phyloP scores from a whole-genome alignment of 2,797 vertebrate species.

The Chrysocyon brachyurus region DNA sequence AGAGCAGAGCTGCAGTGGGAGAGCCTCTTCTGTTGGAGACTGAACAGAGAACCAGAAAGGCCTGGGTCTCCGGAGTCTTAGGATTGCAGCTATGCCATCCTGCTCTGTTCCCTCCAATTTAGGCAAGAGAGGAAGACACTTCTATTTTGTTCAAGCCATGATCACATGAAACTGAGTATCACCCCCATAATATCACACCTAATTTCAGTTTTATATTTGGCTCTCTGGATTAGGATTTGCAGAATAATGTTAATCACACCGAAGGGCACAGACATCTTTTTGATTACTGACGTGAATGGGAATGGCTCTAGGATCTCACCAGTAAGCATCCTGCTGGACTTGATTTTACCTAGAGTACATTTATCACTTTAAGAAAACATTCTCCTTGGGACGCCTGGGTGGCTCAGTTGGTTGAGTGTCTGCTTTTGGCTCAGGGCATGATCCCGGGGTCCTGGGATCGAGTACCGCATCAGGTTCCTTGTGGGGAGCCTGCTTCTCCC shows the following conservation, averaged over 20 bases:
- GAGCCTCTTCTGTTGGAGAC: not conserved
- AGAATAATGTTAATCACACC: not conserved
- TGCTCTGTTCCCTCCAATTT: not conserved
- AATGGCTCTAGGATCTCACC: not conserved
- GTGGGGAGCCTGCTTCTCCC: too few species aligned
- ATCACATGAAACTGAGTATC: not conserved
- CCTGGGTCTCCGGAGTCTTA: not conserved
- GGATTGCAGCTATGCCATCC: not conserved
- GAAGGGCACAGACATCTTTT: not conserved
- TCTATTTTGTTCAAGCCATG: not conserved
- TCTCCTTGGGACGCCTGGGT: too few species aligned
- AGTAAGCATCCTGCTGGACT: not conserved
- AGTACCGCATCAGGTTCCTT: too few species aligned
- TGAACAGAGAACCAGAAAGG: not conserved
- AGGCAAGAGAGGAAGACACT: not conserved
- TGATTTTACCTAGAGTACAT: not conserved
- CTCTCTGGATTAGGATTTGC: not conserved
- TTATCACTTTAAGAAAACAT: not conserved
- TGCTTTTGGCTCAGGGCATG: too few species aligned
- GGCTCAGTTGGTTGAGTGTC: too few species aligned
- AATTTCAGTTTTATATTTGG: not conserved
- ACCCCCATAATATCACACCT: not conserved
- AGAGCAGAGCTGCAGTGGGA: fast-evolving
- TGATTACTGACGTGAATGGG: not conserved
- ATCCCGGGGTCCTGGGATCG: too few species aligned